phyloP scores from a whole-genome alignment of 2,113 vertebrate genomes.

The Boleophthalmus pectinirostris region DNA sequence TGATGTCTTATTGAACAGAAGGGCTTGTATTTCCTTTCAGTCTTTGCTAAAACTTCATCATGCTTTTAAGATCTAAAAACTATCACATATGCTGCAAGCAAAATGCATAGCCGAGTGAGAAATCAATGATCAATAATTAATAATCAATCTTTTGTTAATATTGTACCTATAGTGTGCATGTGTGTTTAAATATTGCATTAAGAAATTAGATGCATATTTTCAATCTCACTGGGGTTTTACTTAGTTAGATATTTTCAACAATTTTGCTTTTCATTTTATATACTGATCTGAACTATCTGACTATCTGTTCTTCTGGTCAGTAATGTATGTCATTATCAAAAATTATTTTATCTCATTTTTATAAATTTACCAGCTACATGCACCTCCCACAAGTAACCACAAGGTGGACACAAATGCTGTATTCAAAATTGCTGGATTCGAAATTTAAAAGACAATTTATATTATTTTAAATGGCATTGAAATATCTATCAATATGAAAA shows the following conservation, averaged over 20 bases:
- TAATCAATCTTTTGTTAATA: no score
- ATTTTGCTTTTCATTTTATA: no score
- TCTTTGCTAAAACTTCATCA: not conserved
- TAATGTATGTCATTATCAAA: not conserved
- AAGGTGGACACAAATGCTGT: constrained; percentile 41
- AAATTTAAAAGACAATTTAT: not conserved
- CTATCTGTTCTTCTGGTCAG: no score
- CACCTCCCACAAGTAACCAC: constrained; percentile 30
- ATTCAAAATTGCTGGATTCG: not conserved
- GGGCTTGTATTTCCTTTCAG: not conserved
- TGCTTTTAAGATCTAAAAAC: not conserved
- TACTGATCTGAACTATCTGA: no score
- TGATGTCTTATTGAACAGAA: not conserved
- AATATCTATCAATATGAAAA: not conserved
- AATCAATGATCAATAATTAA: no score
- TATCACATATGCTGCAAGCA: not conserved
- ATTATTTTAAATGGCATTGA: not conserved
- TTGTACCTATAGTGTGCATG: no score
- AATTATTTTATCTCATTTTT: not conserved
- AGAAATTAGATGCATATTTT: no score
- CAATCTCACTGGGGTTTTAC: no score
- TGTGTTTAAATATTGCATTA: no score
- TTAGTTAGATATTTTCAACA: no score
- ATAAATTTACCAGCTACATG: not conserved
- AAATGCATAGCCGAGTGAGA: not conserved